phyloP scores from a whole-genome alignment of 2,888 invertebrate species.

The Leptinotarsa peninsularis region DNA sequence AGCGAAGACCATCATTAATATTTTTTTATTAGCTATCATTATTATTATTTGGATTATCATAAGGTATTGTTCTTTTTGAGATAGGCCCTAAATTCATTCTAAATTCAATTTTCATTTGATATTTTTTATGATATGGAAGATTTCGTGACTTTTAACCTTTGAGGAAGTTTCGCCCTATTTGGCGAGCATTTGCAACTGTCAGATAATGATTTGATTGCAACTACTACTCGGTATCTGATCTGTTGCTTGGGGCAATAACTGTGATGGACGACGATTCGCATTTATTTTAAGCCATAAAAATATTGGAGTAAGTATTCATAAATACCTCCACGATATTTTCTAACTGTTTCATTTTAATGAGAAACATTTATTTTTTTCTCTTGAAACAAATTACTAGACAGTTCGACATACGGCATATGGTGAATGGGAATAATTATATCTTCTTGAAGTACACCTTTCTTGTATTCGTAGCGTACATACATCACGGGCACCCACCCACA shows the following conservation, averaged over 20 bases:
- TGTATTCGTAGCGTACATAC: constrained; percentile 45
- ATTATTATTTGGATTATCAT: too few relatives aligned
- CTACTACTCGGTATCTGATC: neutral
- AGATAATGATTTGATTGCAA: neutral
- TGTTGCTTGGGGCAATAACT: neutral
- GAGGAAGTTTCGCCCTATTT: too few relatives aligned
- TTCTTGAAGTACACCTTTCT: constrained; percentile 54
- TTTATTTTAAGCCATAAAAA: neutral
- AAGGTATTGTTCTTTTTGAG: too few relatives aligned
- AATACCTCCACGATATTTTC: constrained; percentile 10
- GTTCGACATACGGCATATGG: constrained; percentile 49
- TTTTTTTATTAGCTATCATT: too few relatives aligned
- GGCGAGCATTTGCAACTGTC: neutral
- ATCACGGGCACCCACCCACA: constrained; percentile 48
- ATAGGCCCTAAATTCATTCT: too few relatives aligned
- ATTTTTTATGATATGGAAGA: too few relatives aligned
- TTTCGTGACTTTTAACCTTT: too few relatives aligned
- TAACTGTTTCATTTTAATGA: constrained; percentile 13
- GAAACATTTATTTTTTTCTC: constrained; percentile 70
- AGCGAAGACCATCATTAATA: too few relatives aligned
- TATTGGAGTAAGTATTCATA: neutral
- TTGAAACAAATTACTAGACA: constrained; percentile 69
- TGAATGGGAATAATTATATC: constrained; percentile 53
- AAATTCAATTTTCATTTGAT: too few relatives aligned
- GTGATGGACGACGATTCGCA: neutral